A percentile compares a stretch with the other conserved stretches of the same genome.
Evolutionary conservation across 2,888 invertebrate genomes (phyloP).

Genomic region (Lacanobia wlatinum): DNA sequence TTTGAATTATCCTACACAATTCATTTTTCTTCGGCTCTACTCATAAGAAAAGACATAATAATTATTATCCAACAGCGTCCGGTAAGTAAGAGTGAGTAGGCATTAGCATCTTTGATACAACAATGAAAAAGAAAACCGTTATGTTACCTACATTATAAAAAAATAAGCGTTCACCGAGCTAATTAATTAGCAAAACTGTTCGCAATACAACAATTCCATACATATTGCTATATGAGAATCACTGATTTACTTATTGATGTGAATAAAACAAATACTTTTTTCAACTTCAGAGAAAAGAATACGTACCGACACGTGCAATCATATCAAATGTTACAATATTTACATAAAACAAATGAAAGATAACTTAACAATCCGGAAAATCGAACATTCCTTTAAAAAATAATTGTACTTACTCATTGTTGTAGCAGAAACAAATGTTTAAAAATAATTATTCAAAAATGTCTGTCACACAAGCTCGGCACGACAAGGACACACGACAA

Average conservation of each 20-base stretch:
- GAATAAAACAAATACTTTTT: constrained; percentile 45
- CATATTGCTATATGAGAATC: not conserved
- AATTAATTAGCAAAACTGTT: not conserved
- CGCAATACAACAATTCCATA: not conserved
- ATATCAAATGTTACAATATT: constrained; percentile 25
- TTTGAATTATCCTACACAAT: not conserved
- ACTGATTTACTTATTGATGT: constrained; percentile 28
- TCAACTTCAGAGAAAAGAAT: constrained; percentile 34
- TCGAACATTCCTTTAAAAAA: constrained; percentile 22
- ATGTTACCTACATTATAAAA: constrained; percentile 33
- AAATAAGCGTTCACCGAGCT: constrained; percentile 17
- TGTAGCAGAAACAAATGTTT: constrained; percentile 55
- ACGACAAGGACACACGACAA: constrained; percentile 39
- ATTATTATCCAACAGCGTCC: constrained; percentile 44
- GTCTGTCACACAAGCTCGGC: constrained; percentile 66
- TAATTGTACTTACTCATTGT: constrained; percentile 60
- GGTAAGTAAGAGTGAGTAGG: constrained; percentile 8
- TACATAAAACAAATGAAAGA: constrained; percentile 22
- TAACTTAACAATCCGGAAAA: constrained; percentile 9
- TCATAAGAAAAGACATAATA: not conserved
- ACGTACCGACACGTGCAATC: constrained; percentile 64
- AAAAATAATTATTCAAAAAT: constrained; percentile 65
- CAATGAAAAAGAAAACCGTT: constrained; percentile 67
- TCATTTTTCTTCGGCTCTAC: not conserved
- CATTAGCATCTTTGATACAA: constrained; percentile 57